Evolutionary conservation across 2,797 vertebrate species (phyloP), one percentile per base, ranked within the genome.

Genomic region (Ctenopoma kingsleyae): DNA sequence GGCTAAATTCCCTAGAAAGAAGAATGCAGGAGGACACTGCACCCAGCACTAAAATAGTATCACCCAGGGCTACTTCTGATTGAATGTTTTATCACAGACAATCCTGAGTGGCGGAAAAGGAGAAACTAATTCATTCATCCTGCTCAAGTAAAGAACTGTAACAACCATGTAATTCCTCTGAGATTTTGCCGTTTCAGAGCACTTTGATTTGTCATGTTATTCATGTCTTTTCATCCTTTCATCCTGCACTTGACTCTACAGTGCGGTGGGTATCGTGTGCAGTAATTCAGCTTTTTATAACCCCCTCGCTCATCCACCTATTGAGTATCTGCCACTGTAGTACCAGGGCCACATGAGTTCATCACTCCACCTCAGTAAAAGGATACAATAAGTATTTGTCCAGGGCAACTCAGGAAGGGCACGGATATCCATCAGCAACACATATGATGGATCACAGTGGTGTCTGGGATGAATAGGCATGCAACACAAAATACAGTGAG

Each of bases 351-450:
- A 82, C 81, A 66, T 65, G 85, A 88, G 88, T 85, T 92, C 85
- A 90, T 91, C 87, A 92, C 84, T 91, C 80, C 60, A 54, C 84
- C 63, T 82, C 83, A 68, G 92, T 93, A 93, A 93, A 91, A 89
- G 90, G 91, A 94, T 91, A 92, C 91, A 93, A 91, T 93, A 93
- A 93, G 91, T 91, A 90, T 80, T 80, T 90, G 92, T 94, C 92
- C 91, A 64, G 87, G 84, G 84, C 87, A 80, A 87, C 88, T 88
- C 82, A 86, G 87, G 89, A 93, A 93, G 91, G 90, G 89, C 92
- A 92, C 51, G 69, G 85, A 89, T 87, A 94, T 94, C 91, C 91
- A 93, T 94, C 93, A 94, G 80, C 76, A 57, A 46, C 25, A 63
- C 46, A 41, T 83, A 80, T 93, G 91, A 94, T 93, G 87, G 84